phyloP scores from a whole-genome alignment of 2,797 vertebrate genomes.

The Zenarchopterus dispar region DNA sequence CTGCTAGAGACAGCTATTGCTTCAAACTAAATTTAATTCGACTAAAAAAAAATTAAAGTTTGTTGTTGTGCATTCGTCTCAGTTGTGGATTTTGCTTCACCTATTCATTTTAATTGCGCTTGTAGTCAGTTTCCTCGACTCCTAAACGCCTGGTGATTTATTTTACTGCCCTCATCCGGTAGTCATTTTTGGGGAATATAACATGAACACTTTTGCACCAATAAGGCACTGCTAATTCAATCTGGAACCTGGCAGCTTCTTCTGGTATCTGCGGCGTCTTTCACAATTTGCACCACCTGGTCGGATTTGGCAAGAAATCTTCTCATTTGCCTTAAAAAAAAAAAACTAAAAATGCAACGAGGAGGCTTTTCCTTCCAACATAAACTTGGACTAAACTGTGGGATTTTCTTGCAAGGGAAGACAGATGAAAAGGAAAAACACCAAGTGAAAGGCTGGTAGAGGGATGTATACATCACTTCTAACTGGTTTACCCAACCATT shows the following conservation, averaged over 20 bases:
- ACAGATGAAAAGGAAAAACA: slow-evolving; percentile 41
- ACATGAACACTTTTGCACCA: slow-evolving; percentile 30
- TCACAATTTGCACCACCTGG: slow-evolving; percentile 63
- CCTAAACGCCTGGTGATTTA: no score
- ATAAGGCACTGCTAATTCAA: slow-evolving; percentile 51
- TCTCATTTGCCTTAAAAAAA: slow-evolving; percentile 41
- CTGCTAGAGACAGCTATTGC: no score
- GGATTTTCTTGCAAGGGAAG: slow-evolving; percentile 24
- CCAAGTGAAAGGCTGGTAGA: slow-evolving; percentile 28
- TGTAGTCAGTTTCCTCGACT: not conserved
- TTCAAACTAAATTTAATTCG: not conserved
- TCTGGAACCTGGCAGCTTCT: slow-evolving; percentile 42
- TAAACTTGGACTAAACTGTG: slow-evolving; percentile 9
- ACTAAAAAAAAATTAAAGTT: slow-evolving; percentile 1
- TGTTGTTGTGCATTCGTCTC: not conserved
- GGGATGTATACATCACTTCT: slow-evolving; percentile 40
- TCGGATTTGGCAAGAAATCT: slow-evolving; percentile 54
- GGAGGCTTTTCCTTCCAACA: slow-evolving; percentile 30
- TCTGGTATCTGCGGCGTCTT: slow-evolving; percentile 28
- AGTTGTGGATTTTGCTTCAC: not conserved
- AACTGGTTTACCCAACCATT: slow-evolving; percentile 44
- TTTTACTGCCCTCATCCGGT: no score
- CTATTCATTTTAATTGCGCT: not conserved
- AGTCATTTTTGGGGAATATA: not conserved
- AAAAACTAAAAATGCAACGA: slow-evolving; percentile 35